phyloP scores from a whole-genome alignment of 2,797 vertebrate species.

The Siniperca obscura region DNA sequence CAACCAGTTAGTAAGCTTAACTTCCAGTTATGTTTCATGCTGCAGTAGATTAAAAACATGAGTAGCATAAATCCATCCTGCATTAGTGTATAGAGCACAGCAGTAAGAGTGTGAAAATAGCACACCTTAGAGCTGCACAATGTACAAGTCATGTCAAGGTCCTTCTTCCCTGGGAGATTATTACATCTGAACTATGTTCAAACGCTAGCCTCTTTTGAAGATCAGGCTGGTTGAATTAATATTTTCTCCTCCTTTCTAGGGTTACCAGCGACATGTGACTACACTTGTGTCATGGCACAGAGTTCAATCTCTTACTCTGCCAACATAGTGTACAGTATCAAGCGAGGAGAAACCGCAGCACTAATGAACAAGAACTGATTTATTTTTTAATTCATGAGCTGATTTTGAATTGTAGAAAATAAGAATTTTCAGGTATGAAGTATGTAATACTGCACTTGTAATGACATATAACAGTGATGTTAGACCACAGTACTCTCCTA shows the following conservation, averaged over 20 bases:
- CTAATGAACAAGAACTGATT: background rate
- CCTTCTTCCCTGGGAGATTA: slow-evolving; percentile 32
- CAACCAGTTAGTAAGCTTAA: background rate
- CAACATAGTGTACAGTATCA: background rate
- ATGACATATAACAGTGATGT: background rate
- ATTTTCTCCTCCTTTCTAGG: background rate
- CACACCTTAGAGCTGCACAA: slow-evolving; percentile 18
- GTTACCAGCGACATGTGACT: slow-evolving; percentile 22
- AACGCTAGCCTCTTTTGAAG: slow-evolving; percentile 38
- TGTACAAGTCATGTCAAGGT: slow-evolving; percentile 23
- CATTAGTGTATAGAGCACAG: background rate
- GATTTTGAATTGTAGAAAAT: background rate
- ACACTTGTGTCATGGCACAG: background rate
- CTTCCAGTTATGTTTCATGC: background rate
- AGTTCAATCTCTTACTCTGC: background rate
- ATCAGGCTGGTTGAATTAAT: slow-evolving; percentile 26
- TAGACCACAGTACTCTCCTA: slow-evolving; percentile 5
- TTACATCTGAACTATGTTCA: slow-evolving; percentile 28
- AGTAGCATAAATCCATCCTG: background rate
- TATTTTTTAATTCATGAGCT: background rate
- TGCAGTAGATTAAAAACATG: slow-evolving; percentile 23
- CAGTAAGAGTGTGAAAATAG: slow-evolving; percentile 2
- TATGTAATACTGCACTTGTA: background rate
- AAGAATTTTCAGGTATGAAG: background rate
- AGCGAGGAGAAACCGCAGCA: background rate